Conservation (phyloP, 2,888 invertebrate genomes). For the Unio delphinus region DNA sequence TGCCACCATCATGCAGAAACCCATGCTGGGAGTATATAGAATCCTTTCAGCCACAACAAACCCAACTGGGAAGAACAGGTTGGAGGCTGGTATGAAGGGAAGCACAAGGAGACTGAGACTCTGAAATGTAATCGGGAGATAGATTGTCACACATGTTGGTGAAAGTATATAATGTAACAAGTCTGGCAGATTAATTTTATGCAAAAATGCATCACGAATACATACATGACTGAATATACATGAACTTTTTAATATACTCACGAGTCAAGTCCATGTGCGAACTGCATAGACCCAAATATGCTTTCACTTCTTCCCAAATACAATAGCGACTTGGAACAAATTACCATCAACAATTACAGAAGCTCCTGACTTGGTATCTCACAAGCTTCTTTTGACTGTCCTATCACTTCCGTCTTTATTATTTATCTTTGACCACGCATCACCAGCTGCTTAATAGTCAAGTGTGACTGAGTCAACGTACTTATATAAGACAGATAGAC, state of each 20-base stretch:
- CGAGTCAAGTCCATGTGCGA: too few relatives aligned
- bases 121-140: conserved; percentile 66
- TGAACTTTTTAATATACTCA: not conserved
- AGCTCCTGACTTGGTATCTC: too few relatives aligned
- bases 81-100: conserved; percentile 96
- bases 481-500: too few relatives aligned
- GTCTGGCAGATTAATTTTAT: not conserved
- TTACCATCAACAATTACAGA: too few relatives aligned
- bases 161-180: not conserved
- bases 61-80: conserved; percentile 97
- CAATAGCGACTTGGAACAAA: too few relatives aligned
- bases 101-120: conserved; percentile 88
- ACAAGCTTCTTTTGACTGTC: too few relatives aligned
- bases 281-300: too few relatives aligned
- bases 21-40: conserved; percentile 97
- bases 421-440: too few relatives aligned
- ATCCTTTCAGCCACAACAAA: conserved; percentile 97
- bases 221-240: not conserved
- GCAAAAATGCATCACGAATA: not conserved
- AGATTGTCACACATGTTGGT: not conserved
- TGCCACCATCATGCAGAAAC: conserved; percentile 92
- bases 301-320: too few relatives aligned
- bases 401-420: too few relatives aligned
- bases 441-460: too few relatives aligned
- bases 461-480: too few relatives aligned